These are phyloP conservation scores for Chaetoderma sp. DNA, from an alignment of 2,888 invertebrate genomes.

Conservation along the genomic window DNA sequence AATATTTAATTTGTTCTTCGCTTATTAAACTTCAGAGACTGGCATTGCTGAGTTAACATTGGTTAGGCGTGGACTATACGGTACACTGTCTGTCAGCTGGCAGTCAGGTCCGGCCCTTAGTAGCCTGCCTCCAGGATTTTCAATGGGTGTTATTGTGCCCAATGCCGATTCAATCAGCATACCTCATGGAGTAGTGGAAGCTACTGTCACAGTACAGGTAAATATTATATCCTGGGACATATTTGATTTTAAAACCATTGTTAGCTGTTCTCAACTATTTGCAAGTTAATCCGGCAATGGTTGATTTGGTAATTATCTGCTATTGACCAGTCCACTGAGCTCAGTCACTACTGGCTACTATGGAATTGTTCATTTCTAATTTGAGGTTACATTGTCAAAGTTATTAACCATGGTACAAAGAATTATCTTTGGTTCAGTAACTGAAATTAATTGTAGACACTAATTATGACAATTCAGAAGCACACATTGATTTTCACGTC, in stretches of 20 bases:
- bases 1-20: neutral
- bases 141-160: constrained; percentile 52
- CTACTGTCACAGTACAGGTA: constrained; percentile 56
- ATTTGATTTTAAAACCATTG: neutral
- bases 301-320: too few species aligned
- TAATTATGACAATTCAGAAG: too few species aligned
- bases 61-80: constrained; percentile 56
- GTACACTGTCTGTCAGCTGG: constrained; percentile 57
- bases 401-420: too few species aligned
- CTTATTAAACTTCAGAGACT: constrained; percentile 32
- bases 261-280: constrained; percentile 1
- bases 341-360: too few species aligned
- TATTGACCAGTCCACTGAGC: too few species aligned
- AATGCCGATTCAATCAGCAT: constrained; percentile 46
- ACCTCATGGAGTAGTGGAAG: constrained; percentile 50
- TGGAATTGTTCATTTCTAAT: too few species aligned
- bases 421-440: too few species aligned
- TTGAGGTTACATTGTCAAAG: too few species aligned
- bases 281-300: too few species aligned
- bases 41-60: constrained; percentile 45
- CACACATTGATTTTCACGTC: too few species aligned
- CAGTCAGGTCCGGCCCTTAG: constrained; percentile 48
- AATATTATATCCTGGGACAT: constrained; percentile 5
- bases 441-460: too few species aligned
- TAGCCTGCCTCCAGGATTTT: constrained; percentile 41